Percentiles rank a stretch among this genome's conserved stretches.
Evolutionary conservation across 2,888 invertebrate genomes (phyloP).

Genomic region (Mythimna pallens): DNA sequence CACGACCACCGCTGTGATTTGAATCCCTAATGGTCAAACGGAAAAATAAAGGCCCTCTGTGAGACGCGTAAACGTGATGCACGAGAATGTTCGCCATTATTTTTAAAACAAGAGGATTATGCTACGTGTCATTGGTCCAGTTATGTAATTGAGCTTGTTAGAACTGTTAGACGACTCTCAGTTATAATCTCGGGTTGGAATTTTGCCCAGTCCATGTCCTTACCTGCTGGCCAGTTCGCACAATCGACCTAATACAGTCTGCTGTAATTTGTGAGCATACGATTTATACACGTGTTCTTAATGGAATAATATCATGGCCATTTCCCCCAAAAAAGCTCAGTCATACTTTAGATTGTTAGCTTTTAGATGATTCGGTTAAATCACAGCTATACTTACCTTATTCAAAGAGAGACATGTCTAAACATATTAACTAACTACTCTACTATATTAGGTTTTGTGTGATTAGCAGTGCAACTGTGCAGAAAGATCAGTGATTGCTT

Average conservation of each 20-base stretch:
- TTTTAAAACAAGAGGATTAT: slow-evolving; percentile 40
- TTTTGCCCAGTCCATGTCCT: slow-evolving; percentile 31
- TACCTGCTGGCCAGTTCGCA: slow-evolving; percentile 16
- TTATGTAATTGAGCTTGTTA: slow-evolving; percentile 48
- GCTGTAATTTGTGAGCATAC: not conserved
- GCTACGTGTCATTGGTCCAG: slow-evolving; percentile 28
- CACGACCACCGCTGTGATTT: slow-evolving; percentile 75
- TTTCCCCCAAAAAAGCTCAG: not conserved
- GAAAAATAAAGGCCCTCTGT: slow-evolving; percentile 48
- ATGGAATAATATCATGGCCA: not conserved
- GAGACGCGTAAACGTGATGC: slow-evolving; percentile 42
- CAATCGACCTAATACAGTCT: not conserved
- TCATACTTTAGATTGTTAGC: not conserved
- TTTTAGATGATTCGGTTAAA: not conserved
- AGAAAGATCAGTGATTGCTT: slow-evolving; percentile 19
- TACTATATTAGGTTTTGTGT: slow-evolving; percentile 24
- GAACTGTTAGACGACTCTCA: slow-evolving; percentile 36
- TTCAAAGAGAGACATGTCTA: not conserved
- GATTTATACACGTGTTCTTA: not conserved
- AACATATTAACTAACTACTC: slow-evolving; percentile 10
- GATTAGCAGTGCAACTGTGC: slow-evolving; percentile 25
- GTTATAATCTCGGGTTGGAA: slow-evolving; percentile 45
- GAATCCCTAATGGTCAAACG: slow-evolving; percentile 78
- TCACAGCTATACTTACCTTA: not conserved
- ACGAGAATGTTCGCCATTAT: slow-evolving; percentile 35